A percentile compares a stretch with the other conserved stretches of the same genome.
Conservation (phyloP, 2,797 vertebrate genomes). For the Vireo griseus region DNA sequence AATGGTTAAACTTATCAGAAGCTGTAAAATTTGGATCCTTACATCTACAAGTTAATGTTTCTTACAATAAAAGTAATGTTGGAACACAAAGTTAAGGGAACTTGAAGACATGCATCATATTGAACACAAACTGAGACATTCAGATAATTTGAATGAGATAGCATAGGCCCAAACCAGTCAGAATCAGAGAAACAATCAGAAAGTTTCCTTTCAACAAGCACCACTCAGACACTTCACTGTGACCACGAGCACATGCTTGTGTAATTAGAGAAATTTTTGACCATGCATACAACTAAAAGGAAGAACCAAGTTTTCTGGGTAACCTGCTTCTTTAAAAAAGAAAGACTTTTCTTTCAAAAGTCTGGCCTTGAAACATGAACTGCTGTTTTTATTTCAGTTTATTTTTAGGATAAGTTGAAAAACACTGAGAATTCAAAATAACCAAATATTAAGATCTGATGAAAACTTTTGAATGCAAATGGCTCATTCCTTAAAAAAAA, state of each 20-base stretch:
- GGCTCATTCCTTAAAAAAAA: neutral
- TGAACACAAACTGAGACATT: neutral
- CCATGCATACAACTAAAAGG: neutral
- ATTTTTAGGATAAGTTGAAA: neutral
- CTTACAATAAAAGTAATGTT: neutral
- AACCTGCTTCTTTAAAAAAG: neutral
- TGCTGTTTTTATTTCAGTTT: neutral
- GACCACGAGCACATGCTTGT: neutral
- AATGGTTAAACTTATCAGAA: neutral
- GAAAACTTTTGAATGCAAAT: neutral
- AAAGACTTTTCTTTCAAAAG: neutral
- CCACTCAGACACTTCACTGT: neutral
- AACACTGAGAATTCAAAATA: neutral
- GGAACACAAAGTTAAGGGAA: neutral
- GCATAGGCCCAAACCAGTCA: neutral
- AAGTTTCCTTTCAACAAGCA: neutral
- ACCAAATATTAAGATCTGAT: neutral
- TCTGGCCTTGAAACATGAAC: neutral
- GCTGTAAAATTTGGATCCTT: neutral
- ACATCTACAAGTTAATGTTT: neutral
- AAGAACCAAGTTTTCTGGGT: neutral
- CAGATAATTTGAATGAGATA: neutral
- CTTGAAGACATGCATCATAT: neutral
- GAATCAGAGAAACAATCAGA: neutral
- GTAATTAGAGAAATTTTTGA: neutral